Evolutionary conservation across 2,113 vertebrate genomes (phyloP).

Genomic region (Vidua macroura): DNA sequence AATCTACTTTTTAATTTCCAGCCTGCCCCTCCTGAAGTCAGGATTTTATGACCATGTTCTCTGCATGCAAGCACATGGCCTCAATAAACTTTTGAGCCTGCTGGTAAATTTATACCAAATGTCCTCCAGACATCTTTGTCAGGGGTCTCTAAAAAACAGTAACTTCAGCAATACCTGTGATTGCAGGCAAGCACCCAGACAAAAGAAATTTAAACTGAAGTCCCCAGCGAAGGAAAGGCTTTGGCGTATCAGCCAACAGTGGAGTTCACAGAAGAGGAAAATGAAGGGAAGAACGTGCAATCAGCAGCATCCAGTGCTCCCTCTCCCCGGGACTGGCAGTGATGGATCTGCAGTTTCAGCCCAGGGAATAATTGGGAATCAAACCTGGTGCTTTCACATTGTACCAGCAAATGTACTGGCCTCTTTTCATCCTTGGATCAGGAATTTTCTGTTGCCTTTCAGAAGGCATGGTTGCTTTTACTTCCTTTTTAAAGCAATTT

Average conservation of each 20-base stretch:
- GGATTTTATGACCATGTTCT: conserved; percentile 9
- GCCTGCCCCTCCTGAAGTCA: not conserved
- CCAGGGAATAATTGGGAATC: not conserved
- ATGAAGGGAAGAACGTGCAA: not conserved
- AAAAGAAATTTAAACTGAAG: not conserved
- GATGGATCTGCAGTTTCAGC: not conserved
- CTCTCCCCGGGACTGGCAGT: not conserved
- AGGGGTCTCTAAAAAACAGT: not conserved
- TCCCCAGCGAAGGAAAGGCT: not conserved
- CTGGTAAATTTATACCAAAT: not conserved
- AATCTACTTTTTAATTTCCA: not conserved
- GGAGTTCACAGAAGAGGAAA: not conserved
- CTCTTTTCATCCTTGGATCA: not conserved
- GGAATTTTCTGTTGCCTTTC: not conserved
- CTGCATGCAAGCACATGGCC: not conserved
- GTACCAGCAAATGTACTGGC: not conserved
- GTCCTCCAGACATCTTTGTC: not conserved
- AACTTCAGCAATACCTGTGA: not conserved
- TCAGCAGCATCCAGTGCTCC: not conserved
- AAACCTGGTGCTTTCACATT: not conserved
- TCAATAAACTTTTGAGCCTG: not conserved
- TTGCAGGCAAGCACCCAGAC: not conserved
- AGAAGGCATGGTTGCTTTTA: not conserved
- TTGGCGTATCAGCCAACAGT: fast-evolving
- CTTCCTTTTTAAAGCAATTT: not conserved